These are phyloP conservation scores for Polylopha cassiicola DNA, from an alignment of 2,888 invertebrate genomes.

Conservation along the genomic window DNA sequence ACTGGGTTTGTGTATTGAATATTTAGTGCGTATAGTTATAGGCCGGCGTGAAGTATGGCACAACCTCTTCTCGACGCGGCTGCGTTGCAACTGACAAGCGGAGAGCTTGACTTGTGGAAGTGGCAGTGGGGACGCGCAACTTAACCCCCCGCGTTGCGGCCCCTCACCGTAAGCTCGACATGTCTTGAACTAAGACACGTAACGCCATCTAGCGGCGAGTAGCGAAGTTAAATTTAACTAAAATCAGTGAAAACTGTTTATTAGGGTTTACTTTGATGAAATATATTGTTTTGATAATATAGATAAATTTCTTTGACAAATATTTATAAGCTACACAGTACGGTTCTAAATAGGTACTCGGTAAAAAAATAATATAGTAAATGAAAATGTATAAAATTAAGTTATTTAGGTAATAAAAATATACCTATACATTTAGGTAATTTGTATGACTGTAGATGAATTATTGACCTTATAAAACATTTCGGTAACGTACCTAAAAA, in stretches of 20 bases:
- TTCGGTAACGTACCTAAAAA: too few relatives aligned
- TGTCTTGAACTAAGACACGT: constrained; percentile 33
- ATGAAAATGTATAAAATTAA: too few relatives aligned
- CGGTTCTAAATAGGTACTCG: too few relatives aligned
- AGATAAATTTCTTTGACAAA: too few relatives aligned
- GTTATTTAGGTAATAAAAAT: too few relatives aligned
- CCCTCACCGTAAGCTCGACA: constrained; percentile 46
- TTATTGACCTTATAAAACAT: too few relatives aligned
- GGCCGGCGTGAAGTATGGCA: constrained; percentile 49
- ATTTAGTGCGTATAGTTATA: constrained; percentile 64
- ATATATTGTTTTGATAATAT: too few relatives aligned
- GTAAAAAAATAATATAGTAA: too few relatives aligned
- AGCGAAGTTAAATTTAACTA: too few relatives aligned
- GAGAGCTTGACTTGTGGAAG: constrained; percentile 61
- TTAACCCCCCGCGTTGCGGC: constrained; percentile 48
- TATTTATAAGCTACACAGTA: too few relatives aligned
- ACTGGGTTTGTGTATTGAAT: constrained; percentile 65
- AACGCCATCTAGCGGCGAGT: constrained; percentile 54
- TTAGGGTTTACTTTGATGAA: not conserved
- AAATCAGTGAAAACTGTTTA: not conserved
- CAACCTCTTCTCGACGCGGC: constrained; percentile 59
- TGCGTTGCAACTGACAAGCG: constrained; percentile 67
- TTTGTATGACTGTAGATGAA: too few relatives aligned
- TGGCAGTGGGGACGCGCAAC: constrained; percentile 67
- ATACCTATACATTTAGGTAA: too few relatives aligned